Evolutionary conservation across 2,888 invertebrate genomes (phyloP).

Genomic region (Adineta ricciae): DNA sequence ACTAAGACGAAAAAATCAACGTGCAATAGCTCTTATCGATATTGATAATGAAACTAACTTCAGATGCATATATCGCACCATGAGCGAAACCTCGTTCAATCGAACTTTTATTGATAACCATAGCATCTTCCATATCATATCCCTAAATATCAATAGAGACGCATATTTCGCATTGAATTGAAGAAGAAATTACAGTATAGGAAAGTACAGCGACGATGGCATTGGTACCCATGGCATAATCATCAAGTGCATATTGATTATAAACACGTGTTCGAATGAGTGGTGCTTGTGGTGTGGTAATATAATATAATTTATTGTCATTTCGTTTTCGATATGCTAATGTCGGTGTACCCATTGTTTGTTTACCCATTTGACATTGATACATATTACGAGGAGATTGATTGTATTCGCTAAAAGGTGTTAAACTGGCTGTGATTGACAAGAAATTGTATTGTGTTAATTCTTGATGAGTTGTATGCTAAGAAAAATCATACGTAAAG

Average conservation of each 20-base stretch:
- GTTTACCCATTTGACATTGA: constrained; percentile 99
- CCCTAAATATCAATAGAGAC: no score
- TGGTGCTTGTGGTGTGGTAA: constrained; percentile 78
- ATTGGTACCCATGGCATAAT: constrained; percentile 89
- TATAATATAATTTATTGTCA: constrained; percentile 80
- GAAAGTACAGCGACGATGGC: constrained; percentile 95
- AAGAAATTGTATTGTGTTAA: constrained; percentile 73
- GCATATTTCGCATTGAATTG: no score
- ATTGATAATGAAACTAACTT: constrained; percentile 53
- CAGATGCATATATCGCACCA: constrained; percentile 78
- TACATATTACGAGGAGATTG: constrained; percentile 92
- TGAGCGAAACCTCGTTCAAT: constrained; percentile 86
- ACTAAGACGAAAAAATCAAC: not conserved
- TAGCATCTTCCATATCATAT: constrained; percentile 99
- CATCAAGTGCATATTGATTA: constrained; percentile 74
- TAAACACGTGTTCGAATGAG: constrained; percentile 76
- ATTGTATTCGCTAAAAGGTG: constrained; percentile 95
- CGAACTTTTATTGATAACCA: constrained; percentile 90
- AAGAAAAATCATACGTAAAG: not conserved
- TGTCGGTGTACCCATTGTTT: constrained; percentile 94
- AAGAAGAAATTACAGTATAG: constrained; percentile 59
- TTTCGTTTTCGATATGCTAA: constrained; percentile 67
- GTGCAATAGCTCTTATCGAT: not conserved
- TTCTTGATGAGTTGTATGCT: constrained; percentile 65
- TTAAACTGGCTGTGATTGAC: constrained; percentile 80